These are phyloP conservation scores for Dynastes grantii DNA, from an alignment of 2,888 invertebrate genomes.

Conservation along the genomic window DNA sequence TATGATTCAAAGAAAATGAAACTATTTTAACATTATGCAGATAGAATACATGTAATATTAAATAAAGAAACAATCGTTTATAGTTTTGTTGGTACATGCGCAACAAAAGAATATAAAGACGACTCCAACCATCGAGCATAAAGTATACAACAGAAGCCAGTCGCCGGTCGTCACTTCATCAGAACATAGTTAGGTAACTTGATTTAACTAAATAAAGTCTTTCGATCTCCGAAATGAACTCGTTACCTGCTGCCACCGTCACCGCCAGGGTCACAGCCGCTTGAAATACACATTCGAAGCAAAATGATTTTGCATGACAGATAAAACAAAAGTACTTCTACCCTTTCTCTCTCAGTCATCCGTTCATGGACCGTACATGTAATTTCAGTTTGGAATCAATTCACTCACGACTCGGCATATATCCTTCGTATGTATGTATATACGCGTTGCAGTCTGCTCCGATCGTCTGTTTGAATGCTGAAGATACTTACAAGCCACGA, in stretches of 20 bases:
- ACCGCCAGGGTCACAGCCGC: slow-evolving; percentile 21
- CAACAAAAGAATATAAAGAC: not conserved
- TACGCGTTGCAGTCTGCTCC: slow-evolving; percentile 2
- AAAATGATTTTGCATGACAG: slow-evolving; percentile 49
- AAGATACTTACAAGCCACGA: slow-evolving; percentile 32
- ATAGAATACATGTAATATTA: no score
- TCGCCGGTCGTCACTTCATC: slow-evolving; percentile 14
- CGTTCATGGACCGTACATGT: slow-evolving; percentile 31
- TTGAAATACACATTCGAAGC: slow-evolving; percentile 43
- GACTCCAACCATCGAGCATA: not conserved
- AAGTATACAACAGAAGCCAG: not conserved
- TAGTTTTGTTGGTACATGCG: not conserved
- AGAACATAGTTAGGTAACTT: slow-evolving; percentile 15
- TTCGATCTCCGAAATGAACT: slow-evolving; percentile 40
- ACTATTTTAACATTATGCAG: no score
- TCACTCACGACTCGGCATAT: slow-evolving; percentile 42
- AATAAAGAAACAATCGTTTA: not conserved
- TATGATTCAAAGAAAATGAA: no score
- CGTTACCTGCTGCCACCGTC: slow-evolving; percentile 36
- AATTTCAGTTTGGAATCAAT: slow-evolving; percentile 46
- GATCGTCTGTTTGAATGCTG: not conserved
- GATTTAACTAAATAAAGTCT: slow-evolving; percentile 25
- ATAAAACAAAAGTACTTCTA: slow-evolving; percentile 43
- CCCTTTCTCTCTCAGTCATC: slow-evolving; percentile 28
- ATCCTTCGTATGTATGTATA: slow-evolving; percentile 20